Evolutionary conservation across 1,140 invertebrate genomes (phyloP).

Genomic region (Brachionus koreanus): DNA sequence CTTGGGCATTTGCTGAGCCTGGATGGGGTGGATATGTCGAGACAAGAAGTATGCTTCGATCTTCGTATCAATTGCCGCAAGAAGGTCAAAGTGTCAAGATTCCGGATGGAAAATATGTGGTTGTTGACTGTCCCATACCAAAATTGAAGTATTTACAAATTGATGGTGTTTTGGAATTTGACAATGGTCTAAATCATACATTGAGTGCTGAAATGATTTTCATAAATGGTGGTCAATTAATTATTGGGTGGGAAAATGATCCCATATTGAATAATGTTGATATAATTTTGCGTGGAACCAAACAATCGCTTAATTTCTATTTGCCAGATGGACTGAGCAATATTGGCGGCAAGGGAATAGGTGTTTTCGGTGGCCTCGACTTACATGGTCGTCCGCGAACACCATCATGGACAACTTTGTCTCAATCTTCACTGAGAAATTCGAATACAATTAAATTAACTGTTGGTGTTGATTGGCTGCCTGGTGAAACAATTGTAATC

Average conservation of each 20-base stretch:
- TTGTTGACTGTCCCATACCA: constrained; percentile 3
- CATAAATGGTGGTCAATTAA: constrained; percentile 51
- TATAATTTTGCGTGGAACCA: constrained; percentile 50
- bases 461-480: neutral
- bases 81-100: constrained; percentile 36
- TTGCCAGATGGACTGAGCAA: neutral
- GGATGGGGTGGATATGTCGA: constrained; percentile 29
- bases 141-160: constrained; percentile 35
- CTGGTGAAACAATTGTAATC: constrained; percentile 48
- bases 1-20: constrained; percentile 32
- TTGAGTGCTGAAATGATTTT: constrained; percentile 50
- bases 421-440: neutral
- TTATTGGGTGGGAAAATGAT: constrained; percentile 47
- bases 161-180: constrained; percentile 27
- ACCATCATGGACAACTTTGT: constrained; percentile 13
- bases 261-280: constrained; percentile 45
- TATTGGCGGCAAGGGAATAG: constrained; percentile 20
- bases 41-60: neutral
- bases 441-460: neutral
- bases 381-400: constrained; percentile 22
- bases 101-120: constrained; percentile 14
- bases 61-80: neutral
- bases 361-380: constrained; percentile 30
- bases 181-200: constrained; percentile 37
- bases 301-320: constrained; percentile 42